Conservation (phyloP, 2,888 invertebrate species). For the Heliconius ismenius region DNA sequence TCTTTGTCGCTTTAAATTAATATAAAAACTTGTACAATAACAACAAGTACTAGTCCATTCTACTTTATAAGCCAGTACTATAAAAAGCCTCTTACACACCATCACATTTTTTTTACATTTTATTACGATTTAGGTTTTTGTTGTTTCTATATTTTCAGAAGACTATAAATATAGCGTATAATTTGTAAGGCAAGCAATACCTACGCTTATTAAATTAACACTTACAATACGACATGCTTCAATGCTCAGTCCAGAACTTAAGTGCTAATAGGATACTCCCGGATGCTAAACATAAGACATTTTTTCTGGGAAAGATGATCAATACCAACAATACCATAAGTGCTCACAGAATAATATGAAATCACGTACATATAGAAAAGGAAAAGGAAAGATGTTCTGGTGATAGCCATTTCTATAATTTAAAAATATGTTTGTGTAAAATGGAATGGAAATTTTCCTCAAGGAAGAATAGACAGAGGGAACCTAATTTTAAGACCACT, state of each 20-base stretch:
- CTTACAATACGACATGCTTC: slow-evolving; percentile 28
- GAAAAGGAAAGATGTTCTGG: too few species aligned
- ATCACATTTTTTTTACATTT: not conserved
- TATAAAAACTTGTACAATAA: slow-evolving; percentile 41
- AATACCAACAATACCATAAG: not conserved
- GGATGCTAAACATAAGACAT: slow-evolving; percentile 13
- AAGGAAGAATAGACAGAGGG: too few species aligned
- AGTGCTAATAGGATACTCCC: slow-evolving; percentile 35
- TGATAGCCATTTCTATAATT: too few species aligned
- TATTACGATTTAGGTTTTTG: not conserved
- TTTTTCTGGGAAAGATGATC: slow-evolving; percentile 14
- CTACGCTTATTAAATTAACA: slow-evolving; percentile 50
- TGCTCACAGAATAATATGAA: not conserved
- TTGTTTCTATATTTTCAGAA: not conserved
- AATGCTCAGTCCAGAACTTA: slow-evolving; percentile 14
- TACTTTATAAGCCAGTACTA: slow-evolving; percentile 13
- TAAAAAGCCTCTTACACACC: slow-evolving; percentile 1
- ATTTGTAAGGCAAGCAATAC: slow-evolving; percentile 1
- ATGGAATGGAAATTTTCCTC: not conserved
- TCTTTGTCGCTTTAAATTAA: slow-evolving; percentile 28
- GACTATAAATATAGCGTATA: not conserved
- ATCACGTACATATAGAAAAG: not conserved
- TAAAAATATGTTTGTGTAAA: too few species aligned
- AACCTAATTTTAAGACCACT: too few species aligned
- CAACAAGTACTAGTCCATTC: slow-evolving; percentile 32